Evolutionary conservation across 1,140 invertebrate species (phyloP), one percentile per base, ranked within the genome.

Genomic region (Bombyx mori): DNA sequence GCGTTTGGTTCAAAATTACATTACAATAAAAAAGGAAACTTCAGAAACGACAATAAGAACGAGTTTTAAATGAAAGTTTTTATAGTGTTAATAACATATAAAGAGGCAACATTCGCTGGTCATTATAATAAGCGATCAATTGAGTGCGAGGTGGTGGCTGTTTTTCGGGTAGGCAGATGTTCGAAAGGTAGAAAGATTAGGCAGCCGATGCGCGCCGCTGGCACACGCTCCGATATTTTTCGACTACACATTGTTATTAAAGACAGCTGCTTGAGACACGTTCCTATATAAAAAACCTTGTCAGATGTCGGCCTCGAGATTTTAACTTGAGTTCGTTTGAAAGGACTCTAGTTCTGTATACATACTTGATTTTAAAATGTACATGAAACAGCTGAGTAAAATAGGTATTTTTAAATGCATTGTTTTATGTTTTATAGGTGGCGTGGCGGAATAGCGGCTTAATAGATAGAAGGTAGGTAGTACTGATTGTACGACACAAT

Each of bases 171-270:
- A 58, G 52, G 67, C 77, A 79, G 77, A 65, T 79, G 77, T 71
- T 58, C 52, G 44, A 62, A 74, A 73, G 66, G 65, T 60, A 70
- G 65, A 68, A 72, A 72, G 72, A 75, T 77, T 71, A 71, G 70
- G 58, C 52, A 44, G 57, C 46, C 48, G 44, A 54, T 67, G 68
- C 62, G 68, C 67, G 72, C 72, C 69, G 57, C 65, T 65, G 73
- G 26, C 66, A 58, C 57, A 58, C 60, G 63, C 67, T 54, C 64
- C 59, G 59, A 67, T 62, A 73, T 66, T 70, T 77, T 79, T 69
- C 63, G 73, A 59, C 67, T 57, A 60, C 73, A 74, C 68, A 75
- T 78, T 77, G 68, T 78, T 79, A 75, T 73, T 76, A 76, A 62
- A 52, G 68, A 66, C 79, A 82, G 73, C 77, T 78, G 77, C 75